Evolutionary conservation across 2,113 vertebrate genomes (phyloP).

Genomic region (Nematolebias whitei): DNA sequence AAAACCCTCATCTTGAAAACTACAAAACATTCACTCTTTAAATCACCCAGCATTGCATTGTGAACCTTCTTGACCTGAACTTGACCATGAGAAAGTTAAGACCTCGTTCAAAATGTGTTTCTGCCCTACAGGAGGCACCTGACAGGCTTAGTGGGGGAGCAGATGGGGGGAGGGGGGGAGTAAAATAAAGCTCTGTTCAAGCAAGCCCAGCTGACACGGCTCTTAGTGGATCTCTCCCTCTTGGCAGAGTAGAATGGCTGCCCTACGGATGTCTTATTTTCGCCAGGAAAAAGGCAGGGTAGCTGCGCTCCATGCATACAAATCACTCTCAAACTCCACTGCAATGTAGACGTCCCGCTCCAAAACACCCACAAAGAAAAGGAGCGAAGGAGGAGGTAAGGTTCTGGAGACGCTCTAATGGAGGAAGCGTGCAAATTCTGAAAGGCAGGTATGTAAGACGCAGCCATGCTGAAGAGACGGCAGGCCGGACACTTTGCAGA

Average conservation of each 20-base stretch:
- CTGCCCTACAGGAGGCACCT: constrained; percentile 48
- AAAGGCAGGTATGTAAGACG: constrained; percentile 41
- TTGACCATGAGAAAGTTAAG: constrained; percentile 28
- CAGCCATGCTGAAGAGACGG: constrained; percentile 47
- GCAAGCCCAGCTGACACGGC: constrained; percentile 72
- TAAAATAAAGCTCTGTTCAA: constrained; percentile 73
- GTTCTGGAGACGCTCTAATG: constrained; percentile 64
- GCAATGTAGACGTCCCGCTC: constrained; percentile 62
- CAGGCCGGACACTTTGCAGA: constrained; percentile 1
- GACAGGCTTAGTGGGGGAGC: constrained; percentile 31
- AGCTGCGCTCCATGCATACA: constrained; percentile 62
- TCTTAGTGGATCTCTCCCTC: constrained; percentile 62
- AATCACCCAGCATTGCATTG: too few relatives aligned
- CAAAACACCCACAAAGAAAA: constrained; percentile 53
- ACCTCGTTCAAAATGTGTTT: constrained; percentile 35
- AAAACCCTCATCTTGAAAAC: too few relatives aligned
- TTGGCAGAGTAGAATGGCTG: constrained; percentile 70
- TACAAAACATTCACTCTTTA: too few relatives aligned
- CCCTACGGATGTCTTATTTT: constrained; percentile 75
- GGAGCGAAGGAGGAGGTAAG: constrained; percentile 42
- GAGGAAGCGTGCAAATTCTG: constrained; percentile 52
- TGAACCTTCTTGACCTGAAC: neutral
- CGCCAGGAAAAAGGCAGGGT: constrained; percentile 71
- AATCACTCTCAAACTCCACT: constrained; percentile 63
- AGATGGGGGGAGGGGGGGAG: neutral